Conservation (phyloP, 2,888 invertebrate genomes). For the Mantis religiosa region DNA sequence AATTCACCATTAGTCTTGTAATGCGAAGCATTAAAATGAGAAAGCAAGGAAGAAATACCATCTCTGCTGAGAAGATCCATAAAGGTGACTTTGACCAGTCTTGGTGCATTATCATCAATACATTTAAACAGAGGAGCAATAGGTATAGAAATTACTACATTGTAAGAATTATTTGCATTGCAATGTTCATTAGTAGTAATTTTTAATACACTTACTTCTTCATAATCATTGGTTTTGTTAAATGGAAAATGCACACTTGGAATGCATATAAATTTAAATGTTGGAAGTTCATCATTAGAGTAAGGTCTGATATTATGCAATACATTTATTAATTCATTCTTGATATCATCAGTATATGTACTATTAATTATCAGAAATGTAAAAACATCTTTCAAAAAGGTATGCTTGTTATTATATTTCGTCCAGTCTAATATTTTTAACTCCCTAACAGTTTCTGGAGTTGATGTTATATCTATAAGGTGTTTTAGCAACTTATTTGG, state of each 20-base stretch:
- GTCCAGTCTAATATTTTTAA: slow-evolving; percentile 1
- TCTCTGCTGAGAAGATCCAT: not conserved
- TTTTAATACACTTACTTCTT: not conserved
- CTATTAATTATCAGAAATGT: not conserved
- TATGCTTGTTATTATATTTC: not conserved
- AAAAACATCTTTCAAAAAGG: not conserved
- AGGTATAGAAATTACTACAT: not conserved
- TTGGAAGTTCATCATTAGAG: not conserved
- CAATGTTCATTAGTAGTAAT: not conserved
- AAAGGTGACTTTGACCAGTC: not conserved
- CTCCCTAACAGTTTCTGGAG: not conserved
- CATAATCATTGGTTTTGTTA: not conserved
- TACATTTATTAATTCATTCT: not conserved
- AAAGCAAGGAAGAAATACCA: not conserved
- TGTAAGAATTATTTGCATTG: not conserved
- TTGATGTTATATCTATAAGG: not conserved
- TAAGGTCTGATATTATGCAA: not conserved
- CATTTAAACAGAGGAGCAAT: not conserved
- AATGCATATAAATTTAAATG: slow-evolving; percentile 1
- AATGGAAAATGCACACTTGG: not conserved
- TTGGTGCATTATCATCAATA: not conserved
- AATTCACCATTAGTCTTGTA: not conserved
- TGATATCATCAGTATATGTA: not conserved
- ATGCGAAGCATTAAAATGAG: not conserved
- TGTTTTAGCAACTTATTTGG: not conserved